Percentiles rank a stretch among this genome's conserved stretches.
phyloP scores from a whole-genome alignment of 2,888 invertebrate genomes.

The Limnephilus auricula region DNA sequence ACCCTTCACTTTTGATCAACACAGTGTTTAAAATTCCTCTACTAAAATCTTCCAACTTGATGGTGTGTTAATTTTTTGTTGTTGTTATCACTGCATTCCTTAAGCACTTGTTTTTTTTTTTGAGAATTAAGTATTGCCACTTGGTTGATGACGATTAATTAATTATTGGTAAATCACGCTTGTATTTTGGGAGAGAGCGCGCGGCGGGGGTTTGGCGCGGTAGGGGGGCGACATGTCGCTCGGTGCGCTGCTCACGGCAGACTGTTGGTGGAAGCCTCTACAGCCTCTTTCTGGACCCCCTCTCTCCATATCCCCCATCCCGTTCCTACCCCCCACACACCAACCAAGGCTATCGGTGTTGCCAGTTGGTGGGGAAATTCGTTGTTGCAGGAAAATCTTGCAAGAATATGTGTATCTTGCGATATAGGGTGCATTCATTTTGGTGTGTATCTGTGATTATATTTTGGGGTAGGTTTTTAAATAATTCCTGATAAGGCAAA shows the following conservation, averaged over 20 bases:
- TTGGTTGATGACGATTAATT: background rate
- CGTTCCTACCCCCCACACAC: slow-evolving; percentile 24
- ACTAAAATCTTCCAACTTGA: background rate
- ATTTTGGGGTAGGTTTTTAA: background rate
- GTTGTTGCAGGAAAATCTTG: background rate
- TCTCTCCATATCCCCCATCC: slow-evolving; percentile 7
- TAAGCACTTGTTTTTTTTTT: slow-evolving; percentile 7
- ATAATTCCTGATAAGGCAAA: too few species aligned
- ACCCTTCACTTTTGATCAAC: slow-evolving; percentile 11
- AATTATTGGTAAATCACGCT: background rate
- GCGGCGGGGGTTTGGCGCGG: slow-evolving; percentile 15
- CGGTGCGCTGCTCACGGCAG: slow-evolving; percentile 55
- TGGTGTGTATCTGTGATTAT: background rate
- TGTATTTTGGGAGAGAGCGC: slow-evolving; percentile 16
- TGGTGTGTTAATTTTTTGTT: background rate
- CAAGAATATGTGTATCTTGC: background rate
- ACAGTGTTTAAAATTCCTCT: slow-evolving; percentile 8
- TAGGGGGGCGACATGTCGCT: slow-evolving; percentile 47
- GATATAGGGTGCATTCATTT: background rate
- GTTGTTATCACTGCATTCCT: background rate
- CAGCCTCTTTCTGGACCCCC: slow-evolving; percentile 25
- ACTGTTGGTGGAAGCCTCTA: slow-evolving; percentile 45
- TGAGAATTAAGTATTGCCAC: background rate
- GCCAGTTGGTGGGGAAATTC: slow-evolving; percentile 14
- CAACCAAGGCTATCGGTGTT: slow-evolving; percentile 55